Evolutionary conservation across 2,888 invertebrate genomes (phyloP).

Genomic region (Seladonia tumulorum): DNA sequence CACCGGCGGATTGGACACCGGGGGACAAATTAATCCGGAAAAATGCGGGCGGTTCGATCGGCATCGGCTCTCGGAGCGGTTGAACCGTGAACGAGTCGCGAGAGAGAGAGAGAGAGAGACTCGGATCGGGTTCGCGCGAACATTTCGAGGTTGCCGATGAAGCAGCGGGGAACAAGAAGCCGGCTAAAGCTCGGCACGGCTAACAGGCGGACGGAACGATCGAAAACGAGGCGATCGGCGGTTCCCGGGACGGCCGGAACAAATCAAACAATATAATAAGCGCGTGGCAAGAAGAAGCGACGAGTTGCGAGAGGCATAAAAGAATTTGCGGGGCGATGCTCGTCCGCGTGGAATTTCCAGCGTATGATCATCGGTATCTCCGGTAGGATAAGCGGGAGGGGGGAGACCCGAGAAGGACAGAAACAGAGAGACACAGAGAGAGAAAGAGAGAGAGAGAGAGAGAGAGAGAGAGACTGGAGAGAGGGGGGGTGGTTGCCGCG

Average conservation of each 20-base stretch:
- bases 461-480: neutral
- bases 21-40: neutral
- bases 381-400: constrained; percentile 54
- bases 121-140: neutral
- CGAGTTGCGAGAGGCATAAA: constrained; percentile 53
- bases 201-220: constrained; percentile 29
- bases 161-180: constrained; percentile 22
- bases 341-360: constrained; percentile 61
- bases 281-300: constrained; percentile 64
- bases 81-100: neutral
- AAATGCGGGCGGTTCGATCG: neutral
- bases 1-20: neutral
- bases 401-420: neutral
- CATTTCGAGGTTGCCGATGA: constrained; percentile 3
- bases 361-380: constrained; percentile 61
- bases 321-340: constrained; percentile 51
- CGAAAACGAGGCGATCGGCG: constrained; percentile 47
- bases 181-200: constrained; percentile 1
- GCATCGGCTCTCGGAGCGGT: neutral
- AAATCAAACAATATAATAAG: constrained; percentile 65
- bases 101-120: too few species aligned
- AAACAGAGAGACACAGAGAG: constrained; percentile 13
- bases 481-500: constrained; percentile 60
- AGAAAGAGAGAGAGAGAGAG: too few species aligned
- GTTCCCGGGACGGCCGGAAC: constrained; percentile 55